phyloP scores from a whole-genome alignment of 2,113 vertebrate genomes.

The Hyperopisus bebe region DNA sequence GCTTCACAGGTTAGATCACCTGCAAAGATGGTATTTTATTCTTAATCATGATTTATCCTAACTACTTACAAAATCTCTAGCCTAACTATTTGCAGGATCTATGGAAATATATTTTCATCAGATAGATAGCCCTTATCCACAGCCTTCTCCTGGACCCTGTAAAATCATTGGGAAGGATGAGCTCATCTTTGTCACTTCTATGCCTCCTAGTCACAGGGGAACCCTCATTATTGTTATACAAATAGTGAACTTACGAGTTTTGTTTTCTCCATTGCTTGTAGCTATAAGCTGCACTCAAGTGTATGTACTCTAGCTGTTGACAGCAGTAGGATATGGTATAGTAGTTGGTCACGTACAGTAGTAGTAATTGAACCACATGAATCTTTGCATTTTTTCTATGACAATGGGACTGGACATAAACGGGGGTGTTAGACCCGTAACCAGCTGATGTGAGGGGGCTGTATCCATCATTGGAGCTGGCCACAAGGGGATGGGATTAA shows the following conservation, averaged over 20 bases:
- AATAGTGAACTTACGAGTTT: background rate
- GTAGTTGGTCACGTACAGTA: background rate
- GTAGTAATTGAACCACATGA: background rate
- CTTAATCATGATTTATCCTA: background rate
- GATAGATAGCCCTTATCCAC: background rate
- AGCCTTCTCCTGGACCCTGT: background rate
- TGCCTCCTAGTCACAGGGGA: background rate
- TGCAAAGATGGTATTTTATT: background rate
- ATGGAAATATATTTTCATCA: background rate
- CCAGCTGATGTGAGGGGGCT: background rate
- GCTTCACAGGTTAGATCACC: background rate
- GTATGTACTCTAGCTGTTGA: background rate
- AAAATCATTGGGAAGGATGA: background rate
- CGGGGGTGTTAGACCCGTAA: background rate
- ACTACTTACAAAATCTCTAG: background rate
- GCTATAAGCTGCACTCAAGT: background rate
- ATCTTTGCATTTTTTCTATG: constrained; percentile 2
- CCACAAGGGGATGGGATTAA: background rate
- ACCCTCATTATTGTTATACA: background rate
- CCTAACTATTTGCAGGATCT: background rate
- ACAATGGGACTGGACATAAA: background rate
- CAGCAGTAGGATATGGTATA: background rate
- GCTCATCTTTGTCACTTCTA: background rate
- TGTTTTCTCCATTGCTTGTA: background rate
- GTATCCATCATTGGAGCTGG: background rate